Evolutionary conservation across 2,113 vertebrate genomes (phyloP), one percentile per base, ranked within the genome.

Genomic region (Zingel zingel): DNA sequence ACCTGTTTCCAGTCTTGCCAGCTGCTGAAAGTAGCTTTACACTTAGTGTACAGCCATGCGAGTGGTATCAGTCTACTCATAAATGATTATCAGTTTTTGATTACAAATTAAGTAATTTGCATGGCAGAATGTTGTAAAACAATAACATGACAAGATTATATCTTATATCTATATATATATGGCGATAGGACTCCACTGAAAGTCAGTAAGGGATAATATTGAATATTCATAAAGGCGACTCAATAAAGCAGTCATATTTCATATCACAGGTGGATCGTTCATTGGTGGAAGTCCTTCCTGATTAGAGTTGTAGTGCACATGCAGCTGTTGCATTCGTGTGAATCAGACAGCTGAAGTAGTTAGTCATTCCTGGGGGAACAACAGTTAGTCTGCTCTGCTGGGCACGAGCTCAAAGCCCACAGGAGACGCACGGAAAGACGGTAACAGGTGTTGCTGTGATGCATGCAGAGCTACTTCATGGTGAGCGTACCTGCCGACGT

Each of bases 371-470:
- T 79, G 65, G 73, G 91, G 90, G 92, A 86, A 75, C 77, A 45
- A 77, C 88, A 74, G 81, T 86, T 79, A 86, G 83, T 82, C 83
- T 84, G 81, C 77, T 69, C 84, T 68, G 79, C 79, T 65, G 79
- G 83, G 78, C 81, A 51, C 39, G 50, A 82, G 89, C 75, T 53
- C 86, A 81, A 73, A 86, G 85, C 83, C 85, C 84, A 83, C 68
- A 72, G 58, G 85, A 89, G 80, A 57, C 39, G n/a, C 69, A 8
- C 43, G 64, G 68, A 82, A 78, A 85, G 72, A 75, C 6, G 14
- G 77, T 81, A 93, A 89, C 93, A 94, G 93, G 88, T 93, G 93
- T 85, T 85, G 71, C 86, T 87, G 75, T 85, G 88, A 88, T 88
- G 90, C 85, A 77, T 72, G 80, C 71, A 48, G 77, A 77, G 83